Evolutionary conservation across 2,888 invertebrate genomes (phyloP), one percentile per base, ranked within the genome.

Genomic region (Dichetophora obliterata): DNA sequence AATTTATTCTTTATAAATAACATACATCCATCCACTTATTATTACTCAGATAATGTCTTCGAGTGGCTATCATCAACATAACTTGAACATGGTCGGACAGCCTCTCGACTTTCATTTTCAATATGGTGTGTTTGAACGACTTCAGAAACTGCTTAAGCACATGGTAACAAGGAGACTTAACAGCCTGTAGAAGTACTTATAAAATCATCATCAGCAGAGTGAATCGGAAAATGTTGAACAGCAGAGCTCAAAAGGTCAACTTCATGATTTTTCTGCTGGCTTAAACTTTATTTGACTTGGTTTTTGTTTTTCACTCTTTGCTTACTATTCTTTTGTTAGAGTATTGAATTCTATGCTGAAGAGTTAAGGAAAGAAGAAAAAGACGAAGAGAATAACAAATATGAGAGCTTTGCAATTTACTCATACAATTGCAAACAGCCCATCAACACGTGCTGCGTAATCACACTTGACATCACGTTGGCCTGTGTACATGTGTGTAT

Each of bases 391-490:
- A 2, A 11, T 11, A 43, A 43, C 11, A 11, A 43, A 11, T 43
- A 43, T 43, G 43, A 43, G 43, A 43, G 43, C 31, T 14, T 43
- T 43, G 43, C 43, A 43, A 59, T 27, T 27, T 59, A 65, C 34
- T 34, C 19, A 37, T 31, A 37, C 65, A 65, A 65, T 65, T 65
- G 31, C 65, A 65, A 65, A 37, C 65, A 65, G 65, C 65, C 65
- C 65, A 65, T 65, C 65, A 65, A 31, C 65, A 65, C 65, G 65
- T 65, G 65, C 65, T 65, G 27, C 65, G 34, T 65, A 65, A 65
- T 65, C 65, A 65, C 65, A 65, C 65, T 65, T 65, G 65, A 65
- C 65, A 65, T 65, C 27, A 31, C 34, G 65, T 24, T 19, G 19
- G 19, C n/a, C n/a, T 37, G 65, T n/a, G 59, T 22, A 27, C 27